Evolutionary conservation across 2,888 invertebrate species (phyloP), one percentile per base, ranked within the genome.

Genomic region (Heliconius ethilla): DNA sequence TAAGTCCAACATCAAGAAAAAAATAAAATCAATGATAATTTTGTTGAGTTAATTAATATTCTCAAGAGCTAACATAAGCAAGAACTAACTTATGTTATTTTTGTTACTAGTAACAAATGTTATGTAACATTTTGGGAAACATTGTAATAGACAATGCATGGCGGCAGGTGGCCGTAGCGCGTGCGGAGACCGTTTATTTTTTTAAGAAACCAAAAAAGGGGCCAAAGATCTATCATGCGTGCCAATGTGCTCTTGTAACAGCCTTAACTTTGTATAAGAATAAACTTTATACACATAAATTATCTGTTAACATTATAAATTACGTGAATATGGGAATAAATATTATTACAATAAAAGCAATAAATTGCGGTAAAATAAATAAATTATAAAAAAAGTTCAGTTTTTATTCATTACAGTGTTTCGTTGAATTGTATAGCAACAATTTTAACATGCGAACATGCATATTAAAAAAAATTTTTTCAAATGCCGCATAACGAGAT

Each of bases 161-260:
- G 67, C 70, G 83, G 81, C 85, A 85, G 85, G 85, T 85, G 85
- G 82, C 77, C 70, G 59, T 69, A 74, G 75, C 82, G 79, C 82
- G 84, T 81, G 84, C 83, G 79, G 69, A 75, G 25, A 40, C 63
- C 65, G 77, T 74, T 77, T 76, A 66, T 80, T 77, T 79, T 62
- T 81, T 77, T 78, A 74, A 75, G 70, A 72, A 55, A 80, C 78
- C 65, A 73, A 77, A 76, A 63, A 37, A 70, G 67, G 75, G 80
- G 69, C 70, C 75, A 74, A 75, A 76, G 79, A 70, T 77, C 78
- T 75, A 70, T 70, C 65, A 76, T 75, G 66, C 77, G 62, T 72
- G n/a, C 70, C 55, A 2, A 29, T 27, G 66, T 78, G 77, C 75
- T 77, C 45, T 55, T 59, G 40, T 59, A 40, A 78, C 81, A 79